Base-by-base conservation (phyloP, 2,797 vertebrate species). In the Leptatherina wallacei region DNA sequence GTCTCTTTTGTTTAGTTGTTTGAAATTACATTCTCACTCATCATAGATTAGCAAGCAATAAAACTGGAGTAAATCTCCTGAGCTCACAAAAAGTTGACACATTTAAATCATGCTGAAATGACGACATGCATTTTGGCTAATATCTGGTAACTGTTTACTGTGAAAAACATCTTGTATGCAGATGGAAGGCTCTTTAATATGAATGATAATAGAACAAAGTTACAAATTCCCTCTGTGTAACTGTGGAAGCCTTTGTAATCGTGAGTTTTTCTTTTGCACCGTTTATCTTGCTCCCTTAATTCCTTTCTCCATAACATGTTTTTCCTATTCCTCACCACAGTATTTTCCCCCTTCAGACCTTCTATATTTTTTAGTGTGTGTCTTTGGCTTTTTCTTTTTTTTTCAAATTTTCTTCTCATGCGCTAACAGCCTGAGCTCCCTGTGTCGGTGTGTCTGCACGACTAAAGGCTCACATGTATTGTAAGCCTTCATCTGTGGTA, bases 381-480 rank as follows among this genome's bases (percentile, higher is more conserved):
- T 60, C 62, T 77, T 60, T 30, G 61, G 67, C 80, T 85, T 56
- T 14, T 84, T 64, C 71, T 71, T 57, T 75, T 29, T 81, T 72
- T 27, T 27, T 27, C n/a, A n/a, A n/a, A 32, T 32, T 32, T 44
- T 20, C 14, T 40, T 44, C 77, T 68, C 10, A 42, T 54, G 72
- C 59, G 69, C 80, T 80, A 88, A 84, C 84, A 88, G 80, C 80
- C 86, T 75, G 84, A 82, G 81, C 87, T 80, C 78, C 73, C 85
- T 74, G 78, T 85, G 85, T 89, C 78, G 57, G 65, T 77, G 82
- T 80, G 77, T 83, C 84, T 86, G 84, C 56, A 80, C 60, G 78
- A 90, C 88, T 91, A 87, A 91, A 88, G 85, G 88, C 90, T 92
- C 91, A 87, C 86, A 83, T 91, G 90, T 86, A 83, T 85, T 71